Percentiles rank a stretch among this genome's conserved stretches.
Evolutionary conservation across 2,797 vertebrate species (phyloP).

Genomic region (Danio tinwini): DNA sequence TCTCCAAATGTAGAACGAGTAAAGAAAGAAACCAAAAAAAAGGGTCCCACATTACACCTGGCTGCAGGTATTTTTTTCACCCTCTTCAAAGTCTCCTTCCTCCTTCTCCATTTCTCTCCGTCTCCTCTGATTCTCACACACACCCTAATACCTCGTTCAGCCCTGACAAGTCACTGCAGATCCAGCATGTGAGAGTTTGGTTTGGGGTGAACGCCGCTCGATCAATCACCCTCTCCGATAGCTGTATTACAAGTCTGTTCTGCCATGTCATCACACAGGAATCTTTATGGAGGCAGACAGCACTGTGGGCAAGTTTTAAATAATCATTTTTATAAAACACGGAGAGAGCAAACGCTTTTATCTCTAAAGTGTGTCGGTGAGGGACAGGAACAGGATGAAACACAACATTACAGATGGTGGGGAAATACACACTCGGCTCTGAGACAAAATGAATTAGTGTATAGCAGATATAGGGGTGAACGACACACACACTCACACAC

Average conservation of each 20-base stretch:
- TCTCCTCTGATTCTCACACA: conserved; percentile 23
- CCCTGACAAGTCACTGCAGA: conserved; percentile 53
- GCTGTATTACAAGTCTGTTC: conserved; percentile 76
- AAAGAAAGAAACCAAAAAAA: conserved; percentile 23
- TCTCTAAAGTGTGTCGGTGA: conserved; percentile 54
- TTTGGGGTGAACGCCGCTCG: conserved; percentile 51
- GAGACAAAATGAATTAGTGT: conserved; percentile 28
- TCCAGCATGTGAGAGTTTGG: conserved; percentile 51
- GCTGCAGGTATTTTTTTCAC: conserved; percentile 48
- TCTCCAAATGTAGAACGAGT: conserved; percentile 16
- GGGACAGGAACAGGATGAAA: conserved; percentile 40
- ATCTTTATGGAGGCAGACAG: conserved; percentile 71
- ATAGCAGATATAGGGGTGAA: conserved; percentile 37
- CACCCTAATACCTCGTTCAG: conserved; percentile 42
- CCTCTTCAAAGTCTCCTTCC: conserved; percentile 49
- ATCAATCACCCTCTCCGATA: conserved; percentile 77
- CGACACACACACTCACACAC: conserved; percentile 4
- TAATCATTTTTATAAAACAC: conserved; percentile 48
- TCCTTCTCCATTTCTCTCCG: conserved; percentile 22
- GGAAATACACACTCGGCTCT: conserved; percentile 10
- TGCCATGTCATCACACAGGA: conserved; percentile 74
- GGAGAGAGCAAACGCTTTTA: conserved; percentile 45
- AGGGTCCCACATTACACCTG: conserved; percentile 47
- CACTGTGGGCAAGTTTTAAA: conserved; percentile 58
- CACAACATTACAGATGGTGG: conserved; percentile 33